Base-by-base conservation (phyloP, 2,888 invertebrate genomes). In the Agrotis segetum region DNA sequence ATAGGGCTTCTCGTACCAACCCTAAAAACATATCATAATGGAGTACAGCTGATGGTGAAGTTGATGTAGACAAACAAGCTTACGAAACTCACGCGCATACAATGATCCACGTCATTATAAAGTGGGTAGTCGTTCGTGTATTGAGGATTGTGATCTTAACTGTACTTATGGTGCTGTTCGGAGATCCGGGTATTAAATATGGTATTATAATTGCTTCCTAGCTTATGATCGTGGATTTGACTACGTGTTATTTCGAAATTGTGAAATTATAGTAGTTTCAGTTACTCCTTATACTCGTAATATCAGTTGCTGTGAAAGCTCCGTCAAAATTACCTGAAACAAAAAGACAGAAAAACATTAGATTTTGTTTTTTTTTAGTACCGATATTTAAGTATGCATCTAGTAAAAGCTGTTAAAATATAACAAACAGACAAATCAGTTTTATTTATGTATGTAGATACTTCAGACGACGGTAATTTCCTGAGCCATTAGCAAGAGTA, bases 61-160 rank as follows among this genome's bases (percentile, higher is more conserved):
- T 76, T 77, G 79, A 78, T 73, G 67, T 63, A 82, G 74, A 82
- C 79, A 78, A 79, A 82, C 79, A 79, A 52, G 74, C 79, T 79
- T 79, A 79, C 79, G 83, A 82, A 79, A 79, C 73, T 68, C 83
- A 73, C 52, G 79, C 83, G 74, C 79, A 79, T 79, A 68, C 73
- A 79, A 66, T 68, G 65, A 78, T 66, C 79, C 59, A 63, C 79
- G 83, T 82, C 83, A 68, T 67, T 82, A 71, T 66, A 56, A 82
- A 72, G 79, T 79, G 79, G 83, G 83, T 66, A 82, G 83, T 47
- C 59, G 66, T n/a, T 79, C 53, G 65, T 70, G 67, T 49, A 58
- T 67, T 56, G 56, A 78, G 67, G 49, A 82, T 79, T 63, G 44
- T 49, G 60, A 65, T 67, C 65, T 82, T 65, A 67, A 67, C 19